A percentile compares a stretch with the other conserved stretches of the same genome.
Conservation (phyloP, 2,888 invertebrate genomes). For the Zygaena filipendulae region DNA sequence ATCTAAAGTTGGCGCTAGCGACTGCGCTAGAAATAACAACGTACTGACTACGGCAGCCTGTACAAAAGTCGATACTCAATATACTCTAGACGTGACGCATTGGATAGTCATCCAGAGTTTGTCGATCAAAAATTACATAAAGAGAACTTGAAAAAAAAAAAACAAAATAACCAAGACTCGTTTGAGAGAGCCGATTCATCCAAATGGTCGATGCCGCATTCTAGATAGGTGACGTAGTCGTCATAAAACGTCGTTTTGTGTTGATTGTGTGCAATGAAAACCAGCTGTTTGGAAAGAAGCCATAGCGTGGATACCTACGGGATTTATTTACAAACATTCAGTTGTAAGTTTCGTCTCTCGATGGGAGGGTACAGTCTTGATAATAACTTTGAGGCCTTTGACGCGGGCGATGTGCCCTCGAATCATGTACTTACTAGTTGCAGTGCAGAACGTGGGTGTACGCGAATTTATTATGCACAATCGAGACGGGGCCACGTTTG, state of each 20-base stretch:
- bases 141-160: no score
- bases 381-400: constrained; percentile 17
- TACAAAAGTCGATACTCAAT: constrained; percentile 50
- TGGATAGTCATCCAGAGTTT: no score
- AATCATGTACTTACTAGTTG: constrained; percentile 14
- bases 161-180: no score
- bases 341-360: constrained; percentile 22
- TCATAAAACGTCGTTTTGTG: constrained; percentile 40
- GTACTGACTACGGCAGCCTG: no score
- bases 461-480: constrained; percentile 34
- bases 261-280: constrained; percentile 29
- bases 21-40: constrained; percentile 50
- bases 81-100: constrained; percentile 31
- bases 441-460: constrained; percentile 22
- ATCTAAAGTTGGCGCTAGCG: constrained; percentile 52
- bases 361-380: no score
- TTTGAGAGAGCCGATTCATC: no score
- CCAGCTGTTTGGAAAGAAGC: constrained; percentile 39
- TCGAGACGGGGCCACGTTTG: no score
- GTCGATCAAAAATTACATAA: no score
- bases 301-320: constrained; percentile 21
- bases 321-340: constrained; percentile 50
- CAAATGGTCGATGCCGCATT: no score
- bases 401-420: constrained; percentile 9
- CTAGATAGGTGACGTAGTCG: constrained; percentile 29